Evolutionary conservation across 2,888 invertebrate genomes (phyloP).

Genomic region (Zootermopsis nevadensis): DNA sequence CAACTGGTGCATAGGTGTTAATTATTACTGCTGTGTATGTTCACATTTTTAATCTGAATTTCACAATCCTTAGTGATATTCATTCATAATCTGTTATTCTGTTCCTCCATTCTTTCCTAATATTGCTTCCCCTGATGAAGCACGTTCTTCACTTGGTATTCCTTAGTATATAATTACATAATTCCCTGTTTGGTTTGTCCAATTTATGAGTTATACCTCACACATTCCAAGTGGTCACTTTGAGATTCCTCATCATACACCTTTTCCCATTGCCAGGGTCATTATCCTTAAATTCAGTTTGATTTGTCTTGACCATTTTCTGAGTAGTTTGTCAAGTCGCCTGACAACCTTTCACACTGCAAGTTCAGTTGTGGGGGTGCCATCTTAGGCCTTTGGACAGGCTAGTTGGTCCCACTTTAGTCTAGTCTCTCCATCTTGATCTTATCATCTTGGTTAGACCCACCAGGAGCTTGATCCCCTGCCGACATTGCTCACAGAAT

Average conservation of each 20-base stretch:
- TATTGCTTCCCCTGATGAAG: background rate
- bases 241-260: background rate
- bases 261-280: background rate
- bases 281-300: background rate
- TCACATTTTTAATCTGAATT: background rate
- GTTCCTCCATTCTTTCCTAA: background rate
- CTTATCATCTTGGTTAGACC: no score
- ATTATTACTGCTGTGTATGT: background rate
- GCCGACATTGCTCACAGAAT: no score
- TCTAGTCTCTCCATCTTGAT: no score
- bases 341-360: no score
- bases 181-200: background rate
- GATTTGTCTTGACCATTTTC: no score
- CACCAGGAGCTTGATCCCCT: no score
- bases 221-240: background rate
- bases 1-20: background rate
- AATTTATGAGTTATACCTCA: background rate
- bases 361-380: no score
- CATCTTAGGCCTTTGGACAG: no score
- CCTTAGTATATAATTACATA: background rate
- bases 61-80: background rate
- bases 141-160: background rate
- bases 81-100: background rate
- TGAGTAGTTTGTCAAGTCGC: no score
- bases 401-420: no score